A percentile compares a stretch with the other conserved stretches of the same genome.
Conservation (phyloP, 2,113 vertebrate genomes). For the Trochalopteron elliotii region DNA sequence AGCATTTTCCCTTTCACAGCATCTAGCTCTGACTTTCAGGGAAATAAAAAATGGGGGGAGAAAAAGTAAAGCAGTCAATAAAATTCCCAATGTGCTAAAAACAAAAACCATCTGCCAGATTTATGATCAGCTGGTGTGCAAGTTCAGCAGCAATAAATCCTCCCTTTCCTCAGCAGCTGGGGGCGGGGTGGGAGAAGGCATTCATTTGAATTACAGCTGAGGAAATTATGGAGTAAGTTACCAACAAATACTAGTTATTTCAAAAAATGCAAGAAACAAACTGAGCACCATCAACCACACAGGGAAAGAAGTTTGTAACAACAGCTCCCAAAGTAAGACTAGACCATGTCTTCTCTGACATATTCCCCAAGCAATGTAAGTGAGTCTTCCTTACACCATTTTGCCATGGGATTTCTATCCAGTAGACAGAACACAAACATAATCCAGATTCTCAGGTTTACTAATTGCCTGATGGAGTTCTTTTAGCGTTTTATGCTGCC, state of each 20-base stretch:
- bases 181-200: neutral
- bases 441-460: neutral
- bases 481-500: neutral
- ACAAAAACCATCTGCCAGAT: slow-evolving; percentile 65
- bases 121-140: slow-evolving; percentile 41
- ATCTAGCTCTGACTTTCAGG: neutral
- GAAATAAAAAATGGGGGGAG: neutral
- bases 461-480: neutral
- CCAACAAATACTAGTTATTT: neutral
- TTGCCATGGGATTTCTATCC: neutral
- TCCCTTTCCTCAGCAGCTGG: slow-evolving; percentile 42
- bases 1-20: slow-evolving; percentile 11
- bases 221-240: slow-evolving; percentile 21
- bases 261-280: neutral
- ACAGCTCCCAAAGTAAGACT: neutral
- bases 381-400: neutral
- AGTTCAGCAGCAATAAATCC: slow-evolving; percentile 57
- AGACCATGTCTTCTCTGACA: neutral
- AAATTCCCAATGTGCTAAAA: slow-evolving; percentile 52
- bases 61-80: slow-evolving; percentile 32
- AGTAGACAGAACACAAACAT: neutral
- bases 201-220: slow-evolving; percentile 16
- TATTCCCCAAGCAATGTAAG: neutral
- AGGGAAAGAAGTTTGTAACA: neutral
- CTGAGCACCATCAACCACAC: neutral